These are phyloP conservation scores for Rhineura floridana DNA, from an alignment of 2,113 vertebrate genomes.

Conservation along the genomic window DNA sequence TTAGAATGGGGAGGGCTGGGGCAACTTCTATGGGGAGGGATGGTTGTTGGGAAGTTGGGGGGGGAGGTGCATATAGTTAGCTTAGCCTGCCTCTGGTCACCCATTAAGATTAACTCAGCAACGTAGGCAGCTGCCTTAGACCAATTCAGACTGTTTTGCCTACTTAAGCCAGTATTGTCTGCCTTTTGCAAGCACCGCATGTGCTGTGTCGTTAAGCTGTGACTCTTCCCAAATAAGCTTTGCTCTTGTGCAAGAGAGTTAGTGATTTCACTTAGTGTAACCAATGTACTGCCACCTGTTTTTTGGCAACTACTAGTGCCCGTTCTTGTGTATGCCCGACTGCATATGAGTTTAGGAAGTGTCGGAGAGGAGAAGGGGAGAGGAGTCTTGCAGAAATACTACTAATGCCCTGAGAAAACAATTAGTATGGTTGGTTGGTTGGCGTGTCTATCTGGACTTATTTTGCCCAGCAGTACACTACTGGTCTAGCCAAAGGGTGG, in stretches of 20 bases:
- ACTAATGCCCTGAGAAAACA: background rate
- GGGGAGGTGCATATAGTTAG: too few species aligned
- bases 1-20: background rate
- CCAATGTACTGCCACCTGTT: background rate
- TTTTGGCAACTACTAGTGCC: background rate
- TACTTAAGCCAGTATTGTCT: background rate
- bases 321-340: background rate
- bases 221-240: background rate
- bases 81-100: background rate
- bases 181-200: background rate
- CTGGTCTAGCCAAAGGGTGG: accelerated
- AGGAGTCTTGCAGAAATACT: background rate
- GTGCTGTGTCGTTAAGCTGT: background rate
- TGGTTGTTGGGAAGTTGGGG: background rate
- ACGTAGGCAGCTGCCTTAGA: too few species aligned
- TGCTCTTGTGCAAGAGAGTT: background rate
- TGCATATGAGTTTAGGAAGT: background rate
- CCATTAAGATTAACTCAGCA: background rate
- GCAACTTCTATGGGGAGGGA: background rate
- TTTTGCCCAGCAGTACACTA: conserved; percentile 18
- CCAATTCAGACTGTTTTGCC: too few species aligned
- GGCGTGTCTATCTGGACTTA: background rate
- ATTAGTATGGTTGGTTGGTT: background rate
- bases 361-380: background rate
- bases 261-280: background rate